These are phyloP conservation scores for Iphiclides podalirius DNA, from an alignment of 2,888 invertebrate genomes.

Conservation along the genomic window DNA sequence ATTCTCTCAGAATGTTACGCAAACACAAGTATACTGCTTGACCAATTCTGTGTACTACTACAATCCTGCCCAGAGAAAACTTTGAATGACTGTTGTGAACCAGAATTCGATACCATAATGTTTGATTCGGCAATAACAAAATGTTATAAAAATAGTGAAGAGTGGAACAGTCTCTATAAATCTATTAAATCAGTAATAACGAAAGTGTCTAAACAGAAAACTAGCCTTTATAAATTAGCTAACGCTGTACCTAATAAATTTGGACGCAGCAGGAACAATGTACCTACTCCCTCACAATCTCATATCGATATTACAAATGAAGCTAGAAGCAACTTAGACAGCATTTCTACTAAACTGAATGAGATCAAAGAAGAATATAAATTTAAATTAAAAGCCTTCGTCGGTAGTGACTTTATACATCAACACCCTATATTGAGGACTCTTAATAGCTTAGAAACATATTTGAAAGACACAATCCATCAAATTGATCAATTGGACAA, in stretches of 20 bases:
- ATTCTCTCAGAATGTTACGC: conserved; percentile 72
- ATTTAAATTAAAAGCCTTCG: conserved; percentile 44
- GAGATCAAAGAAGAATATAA: conserved; percentile 51
- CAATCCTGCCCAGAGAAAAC: conserved; percentile 68
- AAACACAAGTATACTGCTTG: conserved; percentile 76
- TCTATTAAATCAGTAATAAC: conserved; percentile 52
- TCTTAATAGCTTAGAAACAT: conserved; percentile 44
- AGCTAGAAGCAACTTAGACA: conserved; percentile 47
- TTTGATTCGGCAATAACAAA: conserved; percentile 57
- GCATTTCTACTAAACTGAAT: conserved; percentile 44
- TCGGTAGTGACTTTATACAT: conserved; percentile 36
- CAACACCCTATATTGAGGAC: conserved; percentile 58
- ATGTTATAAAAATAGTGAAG: conserved; percentile 61
- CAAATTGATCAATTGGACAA: conserved; percentile 45
- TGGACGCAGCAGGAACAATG: conserved; percentile 33
- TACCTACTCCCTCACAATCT: conserved; percentile 49
- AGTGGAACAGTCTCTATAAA: conserved; percentile 57
- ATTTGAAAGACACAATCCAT: conserved; percentile 44
- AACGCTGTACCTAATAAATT: conserved; percentile 51
- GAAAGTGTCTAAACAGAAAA: conserved; percentile 59
- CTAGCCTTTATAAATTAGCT: conserved; percentile 51
- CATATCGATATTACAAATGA: conserved; percentile 57
- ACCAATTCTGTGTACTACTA: conserved; percentile 85
- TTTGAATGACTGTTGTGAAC: conserved; percentile 42
- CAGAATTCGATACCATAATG: conserved; percentile 58